Conservation (phyloP, 2,797 vertebrate genomes). For the Prunella strophiata region DNA sequence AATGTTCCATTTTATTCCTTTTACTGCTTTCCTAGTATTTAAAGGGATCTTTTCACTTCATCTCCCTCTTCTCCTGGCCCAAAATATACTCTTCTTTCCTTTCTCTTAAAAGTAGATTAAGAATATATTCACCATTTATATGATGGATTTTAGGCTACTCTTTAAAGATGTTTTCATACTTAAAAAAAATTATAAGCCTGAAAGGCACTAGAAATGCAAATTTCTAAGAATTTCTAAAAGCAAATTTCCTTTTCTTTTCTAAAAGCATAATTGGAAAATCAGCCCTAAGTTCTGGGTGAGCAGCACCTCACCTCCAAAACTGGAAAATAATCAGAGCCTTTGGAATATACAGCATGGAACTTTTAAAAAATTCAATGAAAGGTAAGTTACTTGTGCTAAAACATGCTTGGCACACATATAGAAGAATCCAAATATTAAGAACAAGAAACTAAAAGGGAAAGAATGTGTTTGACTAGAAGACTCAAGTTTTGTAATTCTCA, state of each 20-base stretch:
- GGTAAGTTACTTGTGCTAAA: background rate
- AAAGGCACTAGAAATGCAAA: background rate
- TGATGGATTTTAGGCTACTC: background rate
- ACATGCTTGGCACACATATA: background rate
- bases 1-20: background rate
- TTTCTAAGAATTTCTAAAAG: background rate
- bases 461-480: background rate
- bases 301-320: background rate
- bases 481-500: background rate
- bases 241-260: background rate
- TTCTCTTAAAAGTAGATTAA: background rate
- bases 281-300: background rate
- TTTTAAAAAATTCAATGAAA: background rate
- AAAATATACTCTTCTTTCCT: background rate
- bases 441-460: background rate
- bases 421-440: background rate
- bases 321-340: background rate
- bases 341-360: background rate
- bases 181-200: background rate
- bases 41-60: background rate
- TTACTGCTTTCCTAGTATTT: background rate
- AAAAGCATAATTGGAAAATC: background rate
- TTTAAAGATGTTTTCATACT: background rate
- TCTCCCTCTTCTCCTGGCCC: background rate
- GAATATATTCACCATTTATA: background rate